These are phyloP conservation scores for Alauda arvensis DNA, from an alignment of 2,797 vertebrate species.

Conservation along the genomic window DNA sequence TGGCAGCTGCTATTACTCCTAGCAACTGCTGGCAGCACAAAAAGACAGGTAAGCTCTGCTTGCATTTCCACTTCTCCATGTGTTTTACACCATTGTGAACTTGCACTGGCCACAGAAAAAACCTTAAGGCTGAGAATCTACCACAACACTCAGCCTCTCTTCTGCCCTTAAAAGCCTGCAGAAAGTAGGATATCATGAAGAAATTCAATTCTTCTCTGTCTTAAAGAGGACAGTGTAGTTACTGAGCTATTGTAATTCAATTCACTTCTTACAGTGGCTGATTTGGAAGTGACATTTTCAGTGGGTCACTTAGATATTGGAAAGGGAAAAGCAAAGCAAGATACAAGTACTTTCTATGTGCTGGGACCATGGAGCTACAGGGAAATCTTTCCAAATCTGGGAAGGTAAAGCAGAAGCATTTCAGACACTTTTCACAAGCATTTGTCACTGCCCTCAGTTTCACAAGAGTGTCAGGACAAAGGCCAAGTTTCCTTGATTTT, in stretches of 20 bases:
- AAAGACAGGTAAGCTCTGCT: neutral
- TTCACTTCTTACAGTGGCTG: neutral
- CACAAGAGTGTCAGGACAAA: neutral
- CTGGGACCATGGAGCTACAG: neutral
- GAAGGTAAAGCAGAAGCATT: neutral
- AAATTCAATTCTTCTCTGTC: neutral
- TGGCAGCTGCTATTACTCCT: neutral
- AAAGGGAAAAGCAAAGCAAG: neutral
- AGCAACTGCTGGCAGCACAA: neutral
- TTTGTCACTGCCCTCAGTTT: neutral
- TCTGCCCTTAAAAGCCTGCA: neutral
- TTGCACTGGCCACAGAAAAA: neutral
- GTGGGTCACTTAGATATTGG: neutral
- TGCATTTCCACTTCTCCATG: neutral
- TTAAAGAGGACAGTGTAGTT: neutral
- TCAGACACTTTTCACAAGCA: neutral
- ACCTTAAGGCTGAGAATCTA: neutral
- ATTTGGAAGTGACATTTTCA: neutral
- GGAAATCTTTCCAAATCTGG: neutral
- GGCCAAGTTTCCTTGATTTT: neutral
- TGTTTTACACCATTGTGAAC: neutral
- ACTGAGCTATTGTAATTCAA: neutral
- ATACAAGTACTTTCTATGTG: neutral
- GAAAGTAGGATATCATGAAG: neutral
- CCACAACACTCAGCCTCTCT: neutral